Conservation (phyloP, 23 tunicate genomes). For the Halocynthia roretzi region DNA sequence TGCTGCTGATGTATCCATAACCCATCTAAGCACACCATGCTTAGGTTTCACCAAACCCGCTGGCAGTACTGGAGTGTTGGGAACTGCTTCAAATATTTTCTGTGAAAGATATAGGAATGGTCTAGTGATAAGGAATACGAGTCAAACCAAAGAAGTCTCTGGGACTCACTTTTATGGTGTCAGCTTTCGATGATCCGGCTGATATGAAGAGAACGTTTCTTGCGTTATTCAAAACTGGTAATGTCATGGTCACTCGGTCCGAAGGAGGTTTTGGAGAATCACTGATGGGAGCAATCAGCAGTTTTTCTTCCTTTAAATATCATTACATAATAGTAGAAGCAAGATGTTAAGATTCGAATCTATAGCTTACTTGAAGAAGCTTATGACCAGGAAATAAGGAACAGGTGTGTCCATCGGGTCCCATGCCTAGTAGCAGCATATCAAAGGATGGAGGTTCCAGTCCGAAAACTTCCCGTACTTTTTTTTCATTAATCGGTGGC, state of each 20-base stretch:
- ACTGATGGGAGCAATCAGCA: conserved; percentile 67
- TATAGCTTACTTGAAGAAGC: conserved; percentile 40
- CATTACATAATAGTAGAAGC: not conserved
- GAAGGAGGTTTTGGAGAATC: conserved; percentile 98
- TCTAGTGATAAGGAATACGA: not conserved
- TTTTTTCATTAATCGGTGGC: conserved; percentile 74
- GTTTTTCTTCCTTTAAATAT: conserved; percentile 38
- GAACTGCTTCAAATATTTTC: conserved; percentile 32
- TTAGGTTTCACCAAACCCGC: conserved; percentile 68
- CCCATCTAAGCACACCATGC: conserved; percentile 59
- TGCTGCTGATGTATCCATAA: conserved; percentile 80
- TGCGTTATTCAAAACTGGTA: conserved; percentile 74
- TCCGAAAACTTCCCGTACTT: conserved; percentile 35
- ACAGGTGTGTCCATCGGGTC: conserved; percentile 98
- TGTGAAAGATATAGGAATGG: conserved; percentile 5
- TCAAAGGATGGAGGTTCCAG: conserved; percentile 60
- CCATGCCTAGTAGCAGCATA: conserved; percentile 82
- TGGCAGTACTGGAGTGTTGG: conserved; percentile 28
- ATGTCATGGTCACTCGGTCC: conserved; percentile 76
- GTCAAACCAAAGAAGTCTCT: not conserved
- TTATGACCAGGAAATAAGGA: conserved; percentile 84
- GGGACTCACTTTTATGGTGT: conserved; percentile 50
- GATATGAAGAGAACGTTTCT: conserved; percentile 79
- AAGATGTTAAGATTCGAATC: not conserved
- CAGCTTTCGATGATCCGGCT: conserved; percentile 76